Evolutionary conservation across 2,888 invertebrate species (phyloP).

Genomic region (Heliconius cydno): DNA sequence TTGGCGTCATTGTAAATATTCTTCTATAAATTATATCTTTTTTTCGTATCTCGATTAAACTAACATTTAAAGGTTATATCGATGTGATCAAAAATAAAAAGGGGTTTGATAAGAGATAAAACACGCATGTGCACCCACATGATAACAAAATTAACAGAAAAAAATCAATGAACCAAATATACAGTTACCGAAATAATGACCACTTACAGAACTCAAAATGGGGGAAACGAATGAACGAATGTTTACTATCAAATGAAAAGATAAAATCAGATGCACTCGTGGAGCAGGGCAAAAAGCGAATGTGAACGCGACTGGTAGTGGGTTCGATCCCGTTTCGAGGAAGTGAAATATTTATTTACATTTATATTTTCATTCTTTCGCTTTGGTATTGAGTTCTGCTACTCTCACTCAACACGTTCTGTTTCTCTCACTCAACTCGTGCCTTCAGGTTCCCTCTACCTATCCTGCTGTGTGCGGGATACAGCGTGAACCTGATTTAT

Average conservation of each 20-base stretch:
- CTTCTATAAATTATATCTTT: background rate
- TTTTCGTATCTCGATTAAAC: too few species aligned
- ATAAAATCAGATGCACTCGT: constrained; percentile 10
- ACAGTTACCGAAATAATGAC: background rate
- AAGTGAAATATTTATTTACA: too few species aligned
- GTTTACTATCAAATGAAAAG: background rate
- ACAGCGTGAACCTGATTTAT: too few species aligned
- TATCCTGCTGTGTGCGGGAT: too few species aligned
- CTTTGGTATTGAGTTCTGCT: too few species aligned
- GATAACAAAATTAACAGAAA: background rate
- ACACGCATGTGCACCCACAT: background rate
- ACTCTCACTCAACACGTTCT: too few species aligned
- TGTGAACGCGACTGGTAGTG: too few species aligned
- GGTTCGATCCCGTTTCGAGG: too few species aligned
- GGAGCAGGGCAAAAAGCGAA: too few species aligned
- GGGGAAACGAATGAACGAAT: constrained; percentile 3
- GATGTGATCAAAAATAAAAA: background rate
- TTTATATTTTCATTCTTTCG: too few species aligned
- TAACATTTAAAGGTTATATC: background rate
- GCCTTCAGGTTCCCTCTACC: accelerated
- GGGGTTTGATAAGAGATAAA: background rate
- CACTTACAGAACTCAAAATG: background rate
- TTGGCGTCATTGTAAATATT: too few species aligned
- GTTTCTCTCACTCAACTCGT: too few species aligned
- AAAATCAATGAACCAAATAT: background rate